phyloP scores from a whole-genome alignment of 2,888 invertebrate species.

The Zelleria hepariella region DNA sequence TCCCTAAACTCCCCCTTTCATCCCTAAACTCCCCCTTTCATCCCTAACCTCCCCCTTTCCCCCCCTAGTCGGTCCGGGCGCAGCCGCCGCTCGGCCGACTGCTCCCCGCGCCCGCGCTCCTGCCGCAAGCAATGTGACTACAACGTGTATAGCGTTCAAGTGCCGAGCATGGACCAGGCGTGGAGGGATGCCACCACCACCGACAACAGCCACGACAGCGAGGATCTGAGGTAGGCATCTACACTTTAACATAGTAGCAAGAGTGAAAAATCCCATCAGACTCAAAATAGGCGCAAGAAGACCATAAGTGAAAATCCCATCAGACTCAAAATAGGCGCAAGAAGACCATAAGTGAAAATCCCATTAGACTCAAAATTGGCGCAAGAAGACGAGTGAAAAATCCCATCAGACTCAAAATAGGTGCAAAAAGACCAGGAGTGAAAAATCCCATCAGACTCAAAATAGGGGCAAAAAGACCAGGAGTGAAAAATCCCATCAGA shows the following conservation, averaged over 20 bases:
- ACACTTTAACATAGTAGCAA: background rate
- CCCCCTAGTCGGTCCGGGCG: background rate
- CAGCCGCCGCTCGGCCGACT: background rate
- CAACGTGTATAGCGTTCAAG: background rate
- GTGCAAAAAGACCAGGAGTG: no score
- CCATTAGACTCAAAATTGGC: no score
- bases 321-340: no score
- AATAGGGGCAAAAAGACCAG: no score
- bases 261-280: no score
- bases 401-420: no score
- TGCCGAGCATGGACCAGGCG: background rate
- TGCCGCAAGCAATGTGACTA: background rate
- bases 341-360: no score
- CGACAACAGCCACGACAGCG: constrained; percentile 14
- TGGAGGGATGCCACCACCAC: background rate
- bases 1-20: background rate
- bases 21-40: background rate
- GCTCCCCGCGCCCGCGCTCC: background rate
- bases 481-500: no score
- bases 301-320: no score
- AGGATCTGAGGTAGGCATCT: background rate
- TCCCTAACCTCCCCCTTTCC: background rate
- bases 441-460: no score
- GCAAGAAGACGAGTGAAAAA: no score
- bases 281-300: no score